phyloP scores from a whole-genome alignment of 1,140 invertebrate genomes.

The Babylonia areolata region DNA sequence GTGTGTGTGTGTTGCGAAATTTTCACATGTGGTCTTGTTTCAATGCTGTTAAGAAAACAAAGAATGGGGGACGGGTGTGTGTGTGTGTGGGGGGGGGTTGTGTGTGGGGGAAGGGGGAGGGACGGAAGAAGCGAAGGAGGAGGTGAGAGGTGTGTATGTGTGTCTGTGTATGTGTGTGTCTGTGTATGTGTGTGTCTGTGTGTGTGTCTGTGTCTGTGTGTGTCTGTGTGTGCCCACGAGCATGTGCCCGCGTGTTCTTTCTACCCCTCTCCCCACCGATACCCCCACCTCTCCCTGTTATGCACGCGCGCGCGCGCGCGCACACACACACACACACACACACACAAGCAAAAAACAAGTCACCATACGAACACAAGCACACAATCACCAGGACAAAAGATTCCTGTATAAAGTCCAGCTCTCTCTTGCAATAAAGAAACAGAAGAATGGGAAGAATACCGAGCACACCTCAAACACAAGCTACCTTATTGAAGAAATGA shows the following conservation, averaged over 20 bases:
- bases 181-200: conserved; percentile 4
- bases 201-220: background rate
- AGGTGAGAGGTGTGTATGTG: background rate
- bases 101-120: background rate
- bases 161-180: background rate
- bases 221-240: background rate
- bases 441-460: background rate
- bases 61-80: no score
- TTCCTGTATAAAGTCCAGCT: no score
- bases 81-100: no score
- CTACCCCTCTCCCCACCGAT: background rate
- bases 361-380: background rate
- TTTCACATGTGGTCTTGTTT: no score
- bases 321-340: background rate
- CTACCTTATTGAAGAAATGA: no score
- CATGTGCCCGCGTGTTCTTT: background rate
- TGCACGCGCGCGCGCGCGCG: background rate
- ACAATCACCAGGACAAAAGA: background rate
- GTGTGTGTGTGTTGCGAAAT: no score
- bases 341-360: background rate
- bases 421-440: background rate
- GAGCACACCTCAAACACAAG: no score
- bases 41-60: no score
- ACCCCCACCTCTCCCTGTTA: no score
- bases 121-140: background rate